Percentiles rank a stretch among this genome's conserved stretches.
Conservation (phyloP, 2,113 vertebrate genomes). For the cattle (Bos taurus) region DNA sequence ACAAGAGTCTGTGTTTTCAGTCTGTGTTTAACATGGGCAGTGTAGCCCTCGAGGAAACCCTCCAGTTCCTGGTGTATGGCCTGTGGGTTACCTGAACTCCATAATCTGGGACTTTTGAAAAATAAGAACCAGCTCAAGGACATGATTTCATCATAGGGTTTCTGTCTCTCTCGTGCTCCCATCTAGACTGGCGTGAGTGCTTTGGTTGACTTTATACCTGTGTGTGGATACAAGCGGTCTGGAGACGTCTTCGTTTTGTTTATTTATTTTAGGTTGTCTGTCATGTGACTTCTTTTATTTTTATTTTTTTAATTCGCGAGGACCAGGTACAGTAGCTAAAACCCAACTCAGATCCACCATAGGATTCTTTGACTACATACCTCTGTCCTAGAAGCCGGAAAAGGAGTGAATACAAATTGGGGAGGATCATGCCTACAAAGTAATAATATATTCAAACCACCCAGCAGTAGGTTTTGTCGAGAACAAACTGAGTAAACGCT, state of each 20-base stretch:
- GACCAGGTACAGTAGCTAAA: constrained; percentile 81
- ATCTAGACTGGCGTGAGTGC: constrained; percentile 72
- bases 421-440: constrained; percentile 44
- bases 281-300: constrained; percentile 63
- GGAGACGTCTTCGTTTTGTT: constrained; percentile 73
- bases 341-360: constrained; percentile 72
- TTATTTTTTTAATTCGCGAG: constrained; percentile 76
- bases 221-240: constrained; percentile 79
- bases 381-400: constrained; percentile 73
- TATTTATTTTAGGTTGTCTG: constrained; percentile 81
- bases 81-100: constrained; percentile 56
- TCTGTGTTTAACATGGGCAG: constrained; percentile 65
- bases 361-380: constrained; percentile 79
- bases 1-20: constrained; percentile 71
- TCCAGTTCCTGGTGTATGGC: constrained; percentile 58
- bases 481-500: background rate
- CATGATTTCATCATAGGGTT: constrained; percentile 59
- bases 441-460: background rate
- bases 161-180: constrained; percentile 72
- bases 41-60: constrained; percentile 64
- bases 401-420: constrained; percentile 35
- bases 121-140: constrained; percentile 59
- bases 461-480: background rate
- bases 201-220: constrained; percentile 78
- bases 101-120: constrained; percentile 62